Base-by-base conservation (phyloP, 2,113 vertebrate genomes). In the Myotis davidii region DNA sequence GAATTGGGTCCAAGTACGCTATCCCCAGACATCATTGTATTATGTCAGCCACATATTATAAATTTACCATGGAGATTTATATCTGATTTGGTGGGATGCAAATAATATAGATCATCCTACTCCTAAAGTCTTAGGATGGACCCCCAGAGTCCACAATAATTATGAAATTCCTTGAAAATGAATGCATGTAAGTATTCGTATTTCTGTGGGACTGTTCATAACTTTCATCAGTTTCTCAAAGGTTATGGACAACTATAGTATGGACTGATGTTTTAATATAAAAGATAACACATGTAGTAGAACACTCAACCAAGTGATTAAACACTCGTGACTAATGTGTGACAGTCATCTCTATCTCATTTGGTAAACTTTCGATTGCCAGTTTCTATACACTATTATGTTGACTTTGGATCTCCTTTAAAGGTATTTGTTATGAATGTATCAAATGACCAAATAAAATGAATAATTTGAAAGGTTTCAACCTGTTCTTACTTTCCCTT, bases 121-220 rank as follows among this genome's bases (percentile, higher is more conserved):
- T 59, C 5, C 54, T 78, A 8, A 86, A 42, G 2, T 79, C 50
- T 82, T 64, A 83, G 39, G 39, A 70, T 87, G 2, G 27, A 50
- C 17, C 10, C 39, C 54, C 13, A 65, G 7, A 50, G 27, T 42
- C n/a, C 18, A 52, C 14, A 5, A 42, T 79, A 29, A 45, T 54
- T 82, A n/a, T 42, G 48, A 88, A 83, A 59, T 65, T 9, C 54
- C 61, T 56, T 72, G 37, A 82, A 95, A 89, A 88, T 74, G n/a
- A 61, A 64, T 32, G n/a, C 16, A 45, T 25, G 4, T 61, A 54
- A 78, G 14, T 18, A 45, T n/a, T 12, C 10, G 45, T 70, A 90
- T 95, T 85, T 85, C 21, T 81, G 50, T 81, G 39, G 42, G 9
- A 59, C 7, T 93, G 29, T 93, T 94, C 13, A 85, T n/a, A 56